These are phyloP conservation scores for Andrena bicolor DNA, from an alignment of 2,888 invertebrate species.

Conservation along the genomic window DNA sequence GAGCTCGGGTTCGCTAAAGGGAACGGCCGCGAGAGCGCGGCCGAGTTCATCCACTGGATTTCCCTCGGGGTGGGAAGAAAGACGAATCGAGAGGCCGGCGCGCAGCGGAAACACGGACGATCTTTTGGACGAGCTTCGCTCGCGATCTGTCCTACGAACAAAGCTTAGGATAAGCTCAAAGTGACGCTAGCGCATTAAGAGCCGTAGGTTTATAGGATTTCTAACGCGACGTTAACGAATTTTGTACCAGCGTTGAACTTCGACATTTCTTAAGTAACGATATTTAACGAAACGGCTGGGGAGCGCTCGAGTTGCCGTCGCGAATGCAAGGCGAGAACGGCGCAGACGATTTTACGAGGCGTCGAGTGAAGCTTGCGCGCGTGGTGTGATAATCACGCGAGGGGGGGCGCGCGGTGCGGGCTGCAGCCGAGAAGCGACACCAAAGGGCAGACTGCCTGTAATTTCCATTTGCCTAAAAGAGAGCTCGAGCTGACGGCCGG, in stretches of 20 bases:
- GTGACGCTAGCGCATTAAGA: neutral
- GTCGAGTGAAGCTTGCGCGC: conserved; percentile 9
- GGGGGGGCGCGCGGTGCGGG: neutral
- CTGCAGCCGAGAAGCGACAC: neutral
- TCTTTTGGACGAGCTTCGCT: conserved; percentile 7
- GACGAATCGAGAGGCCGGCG: too few relatives aligned
- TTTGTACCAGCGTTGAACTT: conserved; percentile 37
- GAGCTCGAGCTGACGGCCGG: neutral
- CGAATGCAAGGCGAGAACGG: conserved; percentile 3
- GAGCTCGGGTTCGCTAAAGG: neutral
- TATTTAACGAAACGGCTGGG: conserved; percentile 16
- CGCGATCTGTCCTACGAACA: conserved; percentile 18
- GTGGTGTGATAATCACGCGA: neutral
- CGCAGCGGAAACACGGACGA: neutral
- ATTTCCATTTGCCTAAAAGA: neutral
- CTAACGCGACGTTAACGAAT: conserved; percentile 30
- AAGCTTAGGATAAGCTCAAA: conserved; percentile 5
- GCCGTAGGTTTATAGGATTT: conserved; percentile 35
- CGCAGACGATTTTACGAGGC: conserved; percentile 20
- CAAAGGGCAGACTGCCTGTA: neutral
- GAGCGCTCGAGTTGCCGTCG: conserved; percentile 27
- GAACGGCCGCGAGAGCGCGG: too few relatives aligned
- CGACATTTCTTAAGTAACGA: conserved; percentile 24
- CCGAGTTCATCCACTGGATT: too few relatives aligned
- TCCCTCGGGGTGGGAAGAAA: neutral